These are phyloP conservation scores for Xanthorhoe designata DNA, from an alignment of 2,888 invertebrate genomes.

Conservation along the genomic window DNA sequence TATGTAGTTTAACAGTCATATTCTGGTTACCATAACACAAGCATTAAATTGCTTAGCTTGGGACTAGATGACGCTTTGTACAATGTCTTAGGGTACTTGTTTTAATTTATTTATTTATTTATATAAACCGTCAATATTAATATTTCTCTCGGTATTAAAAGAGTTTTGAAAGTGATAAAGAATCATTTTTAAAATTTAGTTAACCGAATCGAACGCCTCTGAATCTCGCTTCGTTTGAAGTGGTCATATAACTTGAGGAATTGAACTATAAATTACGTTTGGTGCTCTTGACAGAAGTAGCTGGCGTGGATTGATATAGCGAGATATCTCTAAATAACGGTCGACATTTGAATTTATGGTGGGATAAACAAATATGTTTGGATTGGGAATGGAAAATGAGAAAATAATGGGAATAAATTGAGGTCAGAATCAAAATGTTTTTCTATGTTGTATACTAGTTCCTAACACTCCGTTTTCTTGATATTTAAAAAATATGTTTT, in stretches of 20 bases:
- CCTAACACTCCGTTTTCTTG: background rate
- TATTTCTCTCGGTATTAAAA: too few species aligned
- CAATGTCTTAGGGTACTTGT: too few species aligned
- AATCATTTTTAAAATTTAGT: background rate
- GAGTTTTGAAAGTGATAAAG: background rate
- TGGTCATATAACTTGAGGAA: constrained; percentile 60
- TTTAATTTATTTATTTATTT: too few species aligned
- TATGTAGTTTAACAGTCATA: too few species aligned
- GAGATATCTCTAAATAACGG: constrained; percentile 66
- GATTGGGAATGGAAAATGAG: constrained; percentile 35
- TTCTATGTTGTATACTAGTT: background rate
- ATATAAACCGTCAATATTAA: too few species aligned
- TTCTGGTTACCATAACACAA: too few species aligned
- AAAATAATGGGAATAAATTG: constrained; percentile 32
- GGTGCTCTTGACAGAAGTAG: constrained; percentile 67
- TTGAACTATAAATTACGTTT: constrained; percentile 67
- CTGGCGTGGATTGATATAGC: constrained; percentile 75
- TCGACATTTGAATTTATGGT: constrained; percentile 65
- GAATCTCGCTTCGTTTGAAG: constrained; percentile 27
- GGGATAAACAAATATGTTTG: constrained; percentile 53
- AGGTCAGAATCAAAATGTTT: constrained; percentile 14
- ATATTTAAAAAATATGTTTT: background rate
- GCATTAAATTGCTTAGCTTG: too few species aligned
- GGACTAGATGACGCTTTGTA: too few species aligned
- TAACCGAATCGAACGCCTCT: background rate